Evolutionary conservation across 2,797 vertebrate genomes (phyloP), one percentile per base, ranked within the genome.

Genomic region (Anniella stebbinsi): DNA sequence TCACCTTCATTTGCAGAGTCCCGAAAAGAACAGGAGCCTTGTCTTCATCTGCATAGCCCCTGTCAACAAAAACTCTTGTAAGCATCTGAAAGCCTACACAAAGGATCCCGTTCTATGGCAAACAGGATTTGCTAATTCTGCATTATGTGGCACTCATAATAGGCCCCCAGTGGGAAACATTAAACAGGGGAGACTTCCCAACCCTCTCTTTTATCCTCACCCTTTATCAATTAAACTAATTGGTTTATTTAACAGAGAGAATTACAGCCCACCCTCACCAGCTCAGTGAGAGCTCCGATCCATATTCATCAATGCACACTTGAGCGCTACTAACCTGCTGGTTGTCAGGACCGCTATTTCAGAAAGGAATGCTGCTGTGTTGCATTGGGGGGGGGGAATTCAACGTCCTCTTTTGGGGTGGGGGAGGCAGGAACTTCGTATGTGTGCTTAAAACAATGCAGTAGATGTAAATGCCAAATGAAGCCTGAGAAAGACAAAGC

Each of bases 151-250:
- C 51, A 78, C 76, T 88, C 75, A 25, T 70, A 85, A 80, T 30
- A 77, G 75, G 75, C 67, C 90, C 83, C 90, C 41, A 66, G 51
- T 41, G 81, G 81, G 33, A 84, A 84, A 36, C 30, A 84, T 84
- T 91, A 70, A 84, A 78, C 28, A 87, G 86, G 30, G 48, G 63
- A 57, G 60, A 60, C 80, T 76, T 82, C 73, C 63, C 81, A 66
- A 78, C 80, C 75, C 88, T 67, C 67, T 80, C 63, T 91, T 87
- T 87, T 84, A 91, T 87, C 86, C 73, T 80, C 51, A 63, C 51
- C 66, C 81, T 91, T 91, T 88, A 84, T 80, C 81, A 88, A 88
- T 78, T 91, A 84, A 91, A 88, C 86, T 91, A 91, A 91, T 88
- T 88, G 75, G 86, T 80, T 91, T 88, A 91, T 88, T 88, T 88